Conservation (phyloP, 2,888 invertebrate genomes). For the Pristionchus mayeri region DNA sequence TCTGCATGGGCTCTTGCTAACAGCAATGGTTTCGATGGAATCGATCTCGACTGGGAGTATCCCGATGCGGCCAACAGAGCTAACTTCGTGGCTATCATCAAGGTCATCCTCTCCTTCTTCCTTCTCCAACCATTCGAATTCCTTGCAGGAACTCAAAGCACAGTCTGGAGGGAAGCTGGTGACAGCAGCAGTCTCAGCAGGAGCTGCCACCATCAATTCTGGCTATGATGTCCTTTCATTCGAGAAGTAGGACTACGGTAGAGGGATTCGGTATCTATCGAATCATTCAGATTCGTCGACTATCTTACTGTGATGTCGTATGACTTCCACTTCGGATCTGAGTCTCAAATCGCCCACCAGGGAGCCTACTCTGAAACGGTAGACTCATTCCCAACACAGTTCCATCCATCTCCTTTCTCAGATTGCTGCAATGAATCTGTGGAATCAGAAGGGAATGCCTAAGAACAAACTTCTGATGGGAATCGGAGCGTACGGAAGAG, state of each 20-base stretch:
- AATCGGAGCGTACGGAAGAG: slow-evolving; percentile 62
- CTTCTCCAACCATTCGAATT: background rate
- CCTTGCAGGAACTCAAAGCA: slow-evolving; percentile 18
- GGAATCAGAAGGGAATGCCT: slow-evolving; percentile 77
- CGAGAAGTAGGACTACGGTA: slow-evolving; percentile 57
- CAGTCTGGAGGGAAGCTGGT: slow-evolving; percentile 78
- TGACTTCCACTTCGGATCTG: slow-evolving; percentile 54
- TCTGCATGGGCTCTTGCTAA: slow-evolving; percentile 41
- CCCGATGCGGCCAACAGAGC: slow-evolving; percentile 76
- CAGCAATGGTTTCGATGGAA: slow-evolving; percentile 68
- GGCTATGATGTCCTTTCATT: slow-evolving; percentile 84
- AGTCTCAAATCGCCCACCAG: slow-evolving; percentile 49
- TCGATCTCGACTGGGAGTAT: slow-evolving; percentile 73
- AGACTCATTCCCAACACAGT: background rate
- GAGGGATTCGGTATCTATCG: background rate
- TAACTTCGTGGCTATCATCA: slow-evolving; percentile 49
- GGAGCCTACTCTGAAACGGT: slow-evolving; percentile 25
- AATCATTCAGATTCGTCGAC: slow-evolving; percentile 50
- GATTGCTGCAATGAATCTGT: slow-evolving; percentile 85
- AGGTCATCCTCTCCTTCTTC: slow-evolving; percentile 8
- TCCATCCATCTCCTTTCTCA: background rate
- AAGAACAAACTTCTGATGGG: slow-evolving; percentile 59
- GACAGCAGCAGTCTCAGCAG: slow-evolving; percentile 89
- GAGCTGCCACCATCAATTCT: slow-evolving; percentile 89
- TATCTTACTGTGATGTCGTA: slow-evolving; percentile 56